Evolutionary conservation across 2,888 invertebrate genomes (phyloP), one percentile per base, ranked within the genome.

Genomic region (Gryllus longicercus): DNA sequence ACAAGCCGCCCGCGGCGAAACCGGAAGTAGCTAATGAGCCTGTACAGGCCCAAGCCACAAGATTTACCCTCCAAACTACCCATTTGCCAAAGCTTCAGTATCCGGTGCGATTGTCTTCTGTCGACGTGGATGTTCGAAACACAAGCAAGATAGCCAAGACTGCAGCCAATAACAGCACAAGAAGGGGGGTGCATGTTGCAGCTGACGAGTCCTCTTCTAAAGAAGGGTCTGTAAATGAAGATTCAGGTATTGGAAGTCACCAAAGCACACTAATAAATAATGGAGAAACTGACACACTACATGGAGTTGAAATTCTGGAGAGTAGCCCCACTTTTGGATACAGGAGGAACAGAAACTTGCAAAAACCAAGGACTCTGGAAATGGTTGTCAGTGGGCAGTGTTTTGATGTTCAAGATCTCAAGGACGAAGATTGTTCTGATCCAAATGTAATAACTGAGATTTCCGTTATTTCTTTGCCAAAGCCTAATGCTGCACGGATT

Each of bases 1-100:
- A 49, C 21, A 76, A 38, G 76, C 63, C 49, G 75, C 75, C n/a
- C 79, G 76, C 10, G 14, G 76, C 80, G 80, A 82, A 78, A 84
- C 83, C 79, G 84, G 84, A 63, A 63, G 4, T 18, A 16, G n/a
- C 14, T 8, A 63, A 16, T 63, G 63, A 63, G 14, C n/a, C 63
- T 63, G 63, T 63, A 0, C 38, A 38, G 38, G 85, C 87, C 81
- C 86, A 87, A 80, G 84, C 87, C 2, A 87, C 87, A 77, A 93
- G 92, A 86, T 93, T 90, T 83, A 92, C 92, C 5, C 85, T 93
- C 79, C 92, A 92, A 84, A 92, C 93, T 51, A 93, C 92, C 80
- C 93, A 94, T 85, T 88, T 95, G 83, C 95, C 95, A 0, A 88
- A 91, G 81, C 94, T 94, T 0, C 94, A 95, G 87, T 92, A 91